Base-by-base conservation (phyloP, 1,140 invertebrate species). In the Drosophila mojavensis region DNA sequence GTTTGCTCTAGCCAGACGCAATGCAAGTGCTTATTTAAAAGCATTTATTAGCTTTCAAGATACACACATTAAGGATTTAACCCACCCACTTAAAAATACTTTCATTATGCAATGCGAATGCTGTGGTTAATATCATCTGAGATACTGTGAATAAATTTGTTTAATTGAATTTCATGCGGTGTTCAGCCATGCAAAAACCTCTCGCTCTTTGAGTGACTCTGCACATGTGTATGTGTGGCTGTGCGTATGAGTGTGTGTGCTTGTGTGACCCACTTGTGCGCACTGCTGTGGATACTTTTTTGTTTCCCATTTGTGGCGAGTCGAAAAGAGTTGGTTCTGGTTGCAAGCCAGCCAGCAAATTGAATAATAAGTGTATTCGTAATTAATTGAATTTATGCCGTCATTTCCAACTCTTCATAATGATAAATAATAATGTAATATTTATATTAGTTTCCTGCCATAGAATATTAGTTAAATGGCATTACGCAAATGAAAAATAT, bases 121-220 rank as follows among this genome's bases (percentile, higher is more conserved):
- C 30, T 55, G 53, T 55, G 53, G 53, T 55, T 56, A 24, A 73
- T 61, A 62, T 67, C 36, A 10, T 39, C 39, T 50, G 51, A 62
- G 30, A 43, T 50, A 66, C 51, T 50, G 28, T 56, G 43, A 26
- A 62, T 48, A 51, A 69, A 13, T 61, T 68, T 74, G 43, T 74
- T 74, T 74, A 69, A 62, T 74, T 62, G 58, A 50, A 74, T 74
- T 74, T 69, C 58, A 62, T 69, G 39, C 41, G 71, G 33, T 56
- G 59, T 33, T 43, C 71, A 62, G 47, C 50, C 58, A 74, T 74
- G 66, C 48, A 69, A 62, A 69, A 62, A 62, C 43, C 51, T 41
- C n/a, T 66, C 28, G 7, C 15, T 50, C 41, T 43, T 13, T 33
- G 13, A 53, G 13, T 30, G 26, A 33, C 63, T 66, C 30, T 55